phyloP scores from a whole-genome alignment of 2,113 vertebrate genomes.

The Neomonachus schauinslandi region DNA sequence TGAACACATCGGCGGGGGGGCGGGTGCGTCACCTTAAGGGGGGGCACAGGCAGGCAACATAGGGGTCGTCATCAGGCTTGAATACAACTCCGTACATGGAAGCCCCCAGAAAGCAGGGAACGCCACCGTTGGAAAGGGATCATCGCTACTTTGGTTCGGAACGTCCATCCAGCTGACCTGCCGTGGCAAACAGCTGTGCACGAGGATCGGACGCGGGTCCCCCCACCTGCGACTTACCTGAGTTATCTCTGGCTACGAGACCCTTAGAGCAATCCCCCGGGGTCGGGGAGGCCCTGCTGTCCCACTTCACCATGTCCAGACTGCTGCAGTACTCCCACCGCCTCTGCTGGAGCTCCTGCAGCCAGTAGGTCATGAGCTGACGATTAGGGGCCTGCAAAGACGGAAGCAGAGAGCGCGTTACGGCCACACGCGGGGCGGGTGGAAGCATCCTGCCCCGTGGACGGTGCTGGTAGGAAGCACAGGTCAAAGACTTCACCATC shows the following conservation, averaged over 20 bases:
- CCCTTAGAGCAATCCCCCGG: slow-evolving; percentile 88
- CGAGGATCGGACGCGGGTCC: accelerated
- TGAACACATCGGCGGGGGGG: accelerated
- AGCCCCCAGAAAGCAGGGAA: accelerated
- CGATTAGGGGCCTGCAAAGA: slow-evolving; percentile 90
- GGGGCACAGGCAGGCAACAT: neutral
- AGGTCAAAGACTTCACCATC: neutral
- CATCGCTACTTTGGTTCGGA: neutral
- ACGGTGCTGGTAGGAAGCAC: neutral
- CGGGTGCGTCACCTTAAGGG: neutral
- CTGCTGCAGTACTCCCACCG: slow-evolving; percentile 96
- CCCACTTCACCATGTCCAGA: slow-evolving; percentile 86
- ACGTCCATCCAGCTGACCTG: neutral
- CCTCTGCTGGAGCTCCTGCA: slow-evolving; percentile 97
- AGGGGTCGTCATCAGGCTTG: too few relatives aligned
- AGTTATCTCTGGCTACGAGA: slow-evolving; percentile 93
- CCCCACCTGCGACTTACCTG: slow-evolving; percentile 83
- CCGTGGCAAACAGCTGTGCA: accelerated
- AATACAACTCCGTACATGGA: accelerated
- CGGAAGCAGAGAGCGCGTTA: neutral
- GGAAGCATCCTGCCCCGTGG: neutral
- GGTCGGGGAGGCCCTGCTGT: slow-evolving; percentile 88
- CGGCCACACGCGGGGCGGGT: accelerated
- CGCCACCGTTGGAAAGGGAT: neutral
- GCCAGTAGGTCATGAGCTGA: slow-evolving; percentile 96